Conservation (phyloP, 2,888 invertebrate species). For the Tridacna crocea region DNA sequence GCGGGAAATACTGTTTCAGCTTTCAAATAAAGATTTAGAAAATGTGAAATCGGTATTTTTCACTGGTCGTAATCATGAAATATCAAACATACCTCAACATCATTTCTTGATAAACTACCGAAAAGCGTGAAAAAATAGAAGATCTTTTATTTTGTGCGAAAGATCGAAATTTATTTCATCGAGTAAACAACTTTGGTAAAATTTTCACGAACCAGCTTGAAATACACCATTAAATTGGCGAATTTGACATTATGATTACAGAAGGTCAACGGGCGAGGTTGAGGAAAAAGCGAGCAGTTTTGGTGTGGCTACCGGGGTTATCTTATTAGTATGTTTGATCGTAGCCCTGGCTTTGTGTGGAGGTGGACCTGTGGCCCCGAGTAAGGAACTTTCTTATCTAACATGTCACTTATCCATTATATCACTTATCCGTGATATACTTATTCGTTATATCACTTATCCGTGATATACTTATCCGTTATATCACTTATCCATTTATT, state of each 20-base stretch:
- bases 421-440: background rate
- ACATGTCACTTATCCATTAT: background rate
- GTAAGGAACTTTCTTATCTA: constrained; percentile 2
- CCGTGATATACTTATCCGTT: background rate
- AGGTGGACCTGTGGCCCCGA: constrained; percentile 34
- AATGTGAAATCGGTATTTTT: too few species aligned
- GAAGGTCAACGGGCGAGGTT: constrained; percentile 9
- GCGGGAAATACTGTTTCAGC: too few species aligned
- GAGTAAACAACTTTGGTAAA: too few species aligned
- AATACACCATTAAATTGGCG: too few species aligned
- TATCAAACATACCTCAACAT: too few species aligned
- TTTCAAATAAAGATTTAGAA: too few species aligned
- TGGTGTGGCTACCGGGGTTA: constrained; percentile 26
- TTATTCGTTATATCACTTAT: background rate
- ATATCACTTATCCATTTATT: background rate
- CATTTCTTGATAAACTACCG: too few species aligned
- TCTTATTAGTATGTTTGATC: constrained; percentile 39
- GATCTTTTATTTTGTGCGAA: too few species aligned
- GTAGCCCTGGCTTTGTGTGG: constrained; percentile 44
- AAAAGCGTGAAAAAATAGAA: too few species aligned
- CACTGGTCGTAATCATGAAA: too few species aligned
- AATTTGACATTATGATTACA: background rate
- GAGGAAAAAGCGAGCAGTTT: constrained; percentile 13
- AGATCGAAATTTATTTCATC: too few species aligned
- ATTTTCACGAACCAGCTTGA: too few species aligned